Percentiles rank a stretch among this genome's conserved stretches.
Conservation (phyloP, 1,140 invertebrate genomes). For the Muscidifurax raptorellus region DNA sequence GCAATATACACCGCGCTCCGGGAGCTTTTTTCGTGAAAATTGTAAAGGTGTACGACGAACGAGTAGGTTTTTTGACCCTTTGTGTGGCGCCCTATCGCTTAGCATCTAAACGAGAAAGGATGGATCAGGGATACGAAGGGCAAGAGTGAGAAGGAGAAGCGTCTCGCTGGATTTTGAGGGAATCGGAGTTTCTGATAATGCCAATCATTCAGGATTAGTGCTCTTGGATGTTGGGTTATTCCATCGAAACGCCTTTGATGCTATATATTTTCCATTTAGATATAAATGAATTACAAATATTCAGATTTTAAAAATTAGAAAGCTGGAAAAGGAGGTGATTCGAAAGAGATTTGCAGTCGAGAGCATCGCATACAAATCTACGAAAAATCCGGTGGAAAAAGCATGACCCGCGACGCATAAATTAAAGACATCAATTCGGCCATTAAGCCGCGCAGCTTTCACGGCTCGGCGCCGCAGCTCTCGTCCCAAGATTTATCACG, state of each 20-base stretch:
- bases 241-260: too few species aligned
- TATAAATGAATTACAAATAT: too few species aligned
- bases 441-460: background rate
- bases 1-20: background rate
- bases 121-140: too few species aligned
- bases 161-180: background rate
- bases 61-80: background rate
- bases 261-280: too few species aligned
- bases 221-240: too few species aligned
- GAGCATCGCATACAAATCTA: too few species aligned
- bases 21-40: slow-evolving; percentile 5
- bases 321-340: too few species aligned
- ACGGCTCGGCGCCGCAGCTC: background rate
- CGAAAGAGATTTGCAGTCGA: too few species aligned
- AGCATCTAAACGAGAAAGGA: background rate
- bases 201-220: too few species aligned
- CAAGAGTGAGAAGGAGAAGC: background rate
- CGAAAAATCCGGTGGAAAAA: background rate
- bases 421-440: background rate
- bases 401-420: background rate
- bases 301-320: too few species aligned
- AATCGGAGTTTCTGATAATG: background rate
- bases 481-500: background rate
- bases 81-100: background rate
- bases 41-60: slow-evolving; percentile 15